These are phyloP conservation scores for Arrhamphus sclerolepis DNA, from an alignment of 2,797 vertebrate genomes.

Conservation along the genomic window DNA sequence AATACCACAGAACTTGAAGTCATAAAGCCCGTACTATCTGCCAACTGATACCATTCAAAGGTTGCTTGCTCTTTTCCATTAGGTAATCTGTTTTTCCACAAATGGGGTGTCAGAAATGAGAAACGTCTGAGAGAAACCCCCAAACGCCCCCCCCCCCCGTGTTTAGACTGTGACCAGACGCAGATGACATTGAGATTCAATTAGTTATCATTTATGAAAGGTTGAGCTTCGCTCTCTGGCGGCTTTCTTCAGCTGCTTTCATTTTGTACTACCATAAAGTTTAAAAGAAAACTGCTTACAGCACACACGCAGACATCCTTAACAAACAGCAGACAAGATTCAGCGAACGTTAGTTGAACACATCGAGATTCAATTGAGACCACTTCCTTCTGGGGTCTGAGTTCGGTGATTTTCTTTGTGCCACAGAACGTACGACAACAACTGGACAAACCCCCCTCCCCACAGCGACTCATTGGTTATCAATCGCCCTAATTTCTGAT, in stretches of 20 bases:
- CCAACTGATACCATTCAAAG: conserved; percentile 66
- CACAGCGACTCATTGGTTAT: too few species aligned
- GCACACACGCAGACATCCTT: conserved; percentile 9
- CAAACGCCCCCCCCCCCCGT: neutral
- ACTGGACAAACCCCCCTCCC: too few species aligned
- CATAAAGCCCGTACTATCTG: conserved; percentile 51
- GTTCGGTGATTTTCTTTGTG: too few species aligned
- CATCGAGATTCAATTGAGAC: too few species aligned
- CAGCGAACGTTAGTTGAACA: neutral
- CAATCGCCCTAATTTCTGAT: too few species aligned
- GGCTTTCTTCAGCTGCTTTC: conserved; percentile 59
- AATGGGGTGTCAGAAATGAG: conserved; percentile 30
- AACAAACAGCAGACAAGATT: neutral
- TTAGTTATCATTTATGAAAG: conserved; percentile 61
- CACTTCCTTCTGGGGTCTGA: too few species aligned
- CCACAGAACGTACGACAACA: too few species aligned
- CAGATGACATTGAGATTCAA: conserved; percentile 60
- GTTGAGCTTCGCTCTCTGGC: conserved; percentile 38
- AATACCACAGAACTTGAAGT: conserved; percentile 48
- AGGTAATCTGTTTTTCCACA: conserved; percentile 68
- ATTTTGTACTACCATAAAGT: conserved; percentile 50
- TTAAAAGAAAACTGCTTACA: conserved; percentile 38
- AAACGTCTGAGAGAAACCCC: conserved; percentile 27
- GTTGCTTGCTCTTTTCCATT: conserved; percentile 66
- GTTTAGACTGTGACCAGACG: conserved; percentile 37